These are phyloP conservation scores for Caenorhabditis macrosperma DNA, from an alignment of 2,888 invertebrate species.

Conservation along the genomic window DNA sequence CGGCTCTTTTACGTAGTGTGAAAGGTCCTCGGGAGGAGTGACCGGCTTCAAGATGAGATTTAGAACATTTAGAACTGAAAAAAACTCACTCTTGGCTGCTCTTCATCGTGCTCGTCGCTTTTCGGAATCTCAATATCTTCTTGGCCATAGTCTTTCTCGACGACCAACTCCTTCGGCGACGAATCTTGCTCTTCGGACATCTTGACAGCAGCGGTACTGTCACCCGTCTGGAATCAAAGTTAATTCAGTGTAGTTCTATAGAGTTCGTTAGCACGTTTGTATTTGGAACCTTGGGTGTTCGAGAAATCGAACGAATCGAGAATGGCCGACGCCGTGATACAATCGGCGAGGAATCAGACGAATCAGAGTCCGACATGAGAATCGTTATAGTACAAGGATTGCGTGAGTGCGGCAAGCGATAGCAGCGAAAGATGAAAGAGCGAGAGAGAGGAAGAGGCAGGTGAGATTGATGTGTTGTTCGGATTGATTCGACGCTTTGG, in stretches of 20 bases:
- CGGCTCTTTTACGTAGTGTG: constrained; percentile 50
- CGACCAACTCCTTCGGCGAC: constrained; percentile 47
- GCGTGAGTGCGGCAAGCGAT: neutral
- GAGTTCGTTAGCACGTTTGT: neutral
- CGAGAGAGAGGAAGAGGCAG: constrained; percentile 21
- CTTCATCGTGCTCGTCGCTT: constrained; percentile 30
- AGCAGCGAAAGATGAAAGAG: constrained; percentile 22
- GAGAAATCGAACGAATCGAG: constrained; percentile 41
- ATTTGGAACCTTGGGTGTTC: constrained; percentile 29
- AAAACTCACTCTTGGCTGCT: constrained; percentile 39
- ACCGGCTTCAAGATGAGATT: constrained; percentile 8
- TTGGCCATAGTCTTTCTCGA: constrained; percentile 45
- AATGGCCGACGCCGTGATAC: constrained; percentile 49
- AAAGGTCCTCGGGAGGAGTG: constrained; percentile 54
- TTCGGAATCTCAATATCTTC: constrained; percentile 54
- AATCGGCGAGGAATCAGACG: constrained; percentile 45
- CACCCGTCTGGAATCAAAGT: constrained; percentile 46
- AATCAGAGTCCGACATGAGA: constrained; percentile 42
- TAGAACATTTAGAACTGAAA: neutral
- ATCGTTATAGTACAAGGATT: neutral
- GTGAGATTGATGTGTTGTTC: constrained; percentile 57
- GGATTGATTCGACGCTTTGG: constrained; percentile 25
- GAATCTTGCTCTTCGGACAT: constrained; percentile 45
- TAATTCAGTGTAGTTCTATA: neutral
- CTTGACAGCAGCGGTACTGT: constrained; percentile 22